Base-by-base conservation (phyloP, 2,888 invertebrate genomes). In the Drosophila subquinaria region DNA sequence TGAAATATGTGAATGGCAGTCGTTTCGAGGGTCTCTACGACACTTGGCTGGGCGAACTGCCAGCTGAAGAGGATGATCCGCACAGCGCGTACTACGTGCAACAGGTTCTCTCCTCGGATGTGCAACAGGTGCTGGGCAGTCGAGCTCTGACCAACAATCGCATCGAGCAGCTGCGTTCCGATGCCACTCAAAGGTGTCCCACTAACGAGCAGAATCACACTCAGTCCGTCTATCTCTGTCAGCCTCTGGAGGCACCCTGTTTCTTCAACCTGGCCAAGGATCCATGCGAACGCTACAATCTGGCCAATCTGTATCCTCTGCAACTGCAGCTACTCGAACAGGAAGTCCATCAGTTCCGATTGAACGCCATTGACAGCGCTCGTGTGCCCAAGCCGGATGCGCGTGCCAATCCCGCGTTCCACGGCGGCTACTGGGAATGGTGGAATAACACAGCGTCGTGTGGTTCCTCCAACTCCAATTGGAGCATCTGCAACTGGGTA, bases 361-460 rank as follows among this genome's bases (percentile, higher is more conserved):
- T 92, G 52, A 92, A 92, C 0, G 92, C 93, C 0, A 67, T 94
- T 11, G 91, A 93, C 1, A 92, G 94, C 2, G 92, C 81, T 2
- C 91, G 93, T 30, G 94, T 94, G 67, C 73, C 93, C 1, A 91
- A 91, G 0, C 80, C 90, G 0, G 95, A 95, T 88, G 91, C 93
- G 0, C 91, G 91, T 1, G 94, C 94, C 0, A 92, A 95, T 92
- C 95, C 95, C 0, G 82, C 78, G 0, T 82, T 92, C 9, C 94
- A 94, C 92, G 94, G 94, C 65, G 92, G 93, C 61, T 94, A 94
- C 0, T 95, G 95, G 95, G 93, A 93, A 10, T 94, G 93, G 90
- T 95, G 95, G 95, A 85, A 83, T 36, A 56, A 70, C 4, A 81
- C 84, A 13, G 35, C 47, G 2, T 59, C 69, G 3, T 51, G 56